Base-by-base conservation (phyloP, 2,797 vertebrate genomes). In the Notolabrus celidotus region DNA sequence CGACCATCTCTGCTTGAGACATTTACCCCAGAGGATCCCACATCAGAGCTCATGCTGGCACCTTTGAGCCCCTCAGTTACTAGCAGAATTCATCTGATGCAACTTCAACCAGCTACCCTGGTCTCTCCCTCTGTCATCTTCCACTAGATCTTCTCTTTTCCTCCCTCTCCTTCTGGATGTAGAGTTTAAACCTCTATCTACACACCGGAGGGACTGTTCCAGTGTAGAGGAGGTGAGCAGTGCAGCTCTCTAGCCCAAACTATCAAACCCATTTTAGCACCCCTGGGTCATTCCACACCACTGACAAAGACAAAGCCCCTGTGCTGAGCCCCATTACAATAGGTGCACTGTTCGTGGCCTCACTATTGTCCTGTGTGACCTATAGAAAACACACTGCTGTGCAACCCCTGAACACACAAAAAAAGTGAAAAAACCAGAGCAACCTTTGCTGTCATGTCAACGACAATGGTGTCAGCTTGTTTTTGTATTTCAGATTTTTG, bases 341-440 rank as follows among this genome's bases (percentile, higher is more conserved):
- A 95, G 17, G 82, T 92, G 87, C 77, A 71, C 94, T 89, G 92
- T 93, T 84, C 77, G 53, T 7, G 59, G 92, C 88, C 94, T 94
- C 88, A 92, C 93, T 87, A 92, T 93, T 92, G 94, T 96, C 88
- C 93, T 86, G 59, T 87, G 90, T 90, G 78, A 93, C 94, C 95
- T 96, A 92, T 92, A 89, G 87, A 93, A 87, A 94, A 92, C 82
- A 89, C 90, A 89, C 86, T 62, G 89, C 90, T 70, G 61, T 84
- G 71, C 71, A 77, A 74, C 87, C 67, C 93, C 80, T 93, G 82
- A 85, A 82, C 68, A 77, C 83, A 80, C 54, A 82, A 87, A 92
- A 89, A 87, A 89, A 87, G 80, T 88, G 92, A 93, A 94, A 89
- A 92, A 91, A 85, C 92, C 82, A 93, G 92, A 93, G 89, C 76